Base-by-base conservation (phyloP, 2,888 invertebrate species). In the Monoplex corrugatus region DNA sequence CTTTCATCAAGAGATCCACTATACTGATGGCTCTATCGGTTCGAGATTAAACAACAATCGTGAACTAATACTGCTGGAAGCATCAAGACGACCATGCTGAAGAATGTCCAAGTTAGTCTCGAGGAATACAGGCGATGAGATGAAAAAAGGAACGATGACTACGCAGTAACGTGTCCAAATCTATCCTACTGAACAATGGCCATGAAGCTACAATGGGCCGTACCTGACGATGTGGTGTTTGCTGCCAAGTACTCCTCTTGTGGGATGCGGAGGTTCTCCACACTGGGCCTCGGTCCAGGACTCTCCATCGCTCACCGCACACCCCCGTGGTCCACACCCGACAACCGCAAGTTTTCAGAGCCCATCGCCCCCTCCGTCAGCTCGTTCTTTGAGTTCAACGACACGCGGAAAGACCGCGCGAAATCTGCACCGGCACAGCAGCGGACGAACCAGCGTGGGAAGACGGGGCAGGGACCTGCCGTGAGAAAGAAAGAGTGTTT, bases 191-290 rank as follows among this genome's bases (percentile, higher is more conserved):
- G n/a, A n/a, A 40, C 13, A 1, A 50, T 57, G 57, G 43, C 86
- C 86, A 32, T 78, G 19, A 40, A 2, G 13, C 80, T 80, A 80
- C 50, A 87, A n/a, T 78, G 80, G 50, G 35, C 80, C n/a, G 57
- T 57, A 23, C 38, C 38, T 16, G 87, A 87, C 10, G 80, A 57
- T 13, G 87, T 87, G 19, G 16, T 80, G 50, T 87, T 50, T 50
- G 43, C 80, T n/a, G 87, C 87, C 40, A 87, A 87, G 19, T 80
- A 40, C 57, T 57, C 72, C 50, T 75, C 87, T n/a, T 38, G 40
- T 1, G 87, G 87, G 6, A 38, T 72, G 19, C 35, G 57, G 5
- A 40, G 80, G 0, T 87, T 78, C 80, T 80, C 87, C 40, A 16
- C 57, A 0, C 10, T 87, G 19, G 68, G 86, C 8, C 5, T 35